Conservation (phyloP, 1,140 invertebrate genomes). For the Anastrepha obliqua region DNA sequence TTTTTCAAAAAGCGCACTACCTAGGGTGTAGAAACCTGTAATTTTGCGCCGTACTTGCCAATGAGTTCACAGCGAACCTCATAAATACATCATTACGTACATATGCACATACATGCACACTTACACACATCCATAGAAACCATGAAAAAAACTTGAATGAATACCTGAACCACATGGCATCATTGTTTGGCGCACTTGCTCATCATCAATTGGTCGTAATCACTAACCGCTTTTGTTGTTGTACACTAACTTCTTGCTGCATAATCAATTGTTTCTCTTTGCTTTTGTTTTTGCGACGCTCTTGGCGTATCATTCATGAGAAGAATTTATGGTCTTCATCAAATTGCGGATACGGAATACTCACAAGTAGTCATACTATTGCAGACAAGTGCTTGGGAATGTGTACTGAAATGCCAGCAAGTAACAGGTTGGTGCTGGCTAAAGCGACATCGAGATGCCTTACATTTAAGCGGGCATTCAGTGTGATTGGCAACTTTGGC, state of each 20-base stretch:
- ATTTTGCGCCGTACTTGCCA: constrained; percentile 52
- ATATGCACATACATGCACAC: not conserved
- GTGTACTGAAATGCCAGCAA: constrained; percentile 9
- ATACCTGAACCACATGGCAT: not conserved
- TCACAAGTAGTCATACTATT: constrained; percentile 26
- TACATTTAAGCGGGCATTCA: not conserved
- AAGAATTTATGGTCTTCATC: constrained; percentile 43
- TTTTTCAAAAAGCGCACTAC: not conserved
- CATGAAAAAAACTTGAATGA: constrained; percentile 40
- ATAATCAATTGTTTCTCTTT: constrained; percentile 18
- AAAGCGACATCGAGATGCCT: not conserved
- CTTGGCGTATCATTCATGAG: constrained; percentile 39
- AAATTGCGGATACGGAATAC: constrained; percentile 42
- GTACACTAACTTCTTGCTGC: not conserved
- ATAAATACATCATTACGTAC: not conserved
- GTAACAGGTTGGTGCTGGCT: constrained; percentile 17
- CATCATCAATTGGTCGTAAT: constrained; percentile 31
- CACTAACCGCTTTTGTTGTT: not conserved
- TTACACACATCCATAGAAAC: not conserved
- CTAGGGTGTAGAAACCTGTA: constrained; percentile 43
- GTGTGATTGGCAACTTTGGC: no score
- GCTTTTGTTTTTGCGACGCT: not conserved
- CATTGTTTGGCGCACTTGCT: constrained; percentile 27
- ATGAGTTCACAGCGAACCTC: not conserved
- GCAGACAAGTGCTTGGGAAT: constrained; percentile 26